Evolutionary conservation across 2,797 vertebrate genomes (phyloP), one percentile per base, ranked within the genome.

Genomic region (Fundulus diaphanus): DNA sequence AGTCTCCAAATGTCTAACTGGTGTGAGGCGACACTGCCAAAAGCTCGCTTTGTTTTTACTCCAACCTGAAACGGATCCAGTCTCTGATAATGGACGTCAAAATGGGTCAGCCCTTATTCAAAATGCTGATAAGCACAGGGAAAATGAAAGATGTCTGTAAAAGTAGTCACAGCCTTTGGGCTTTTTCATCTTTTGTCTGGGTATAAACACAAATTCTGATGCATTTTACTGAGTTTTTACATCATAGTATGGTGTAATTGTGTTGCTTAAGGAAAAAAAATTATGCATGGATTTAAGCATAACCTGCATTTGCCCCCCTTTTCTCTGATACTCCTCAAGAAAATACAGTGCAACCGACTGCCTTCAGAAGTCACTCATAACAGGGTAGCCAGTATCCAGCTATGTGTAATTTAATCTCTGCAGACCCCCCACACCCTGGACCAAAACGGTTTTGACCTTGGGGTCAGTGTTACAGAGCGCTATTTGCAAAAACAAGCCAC

Each of bases 21-120:
- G 74, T 1, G 51, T 69, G 54, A 65, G 35, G 44, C 44, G 73
- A 59, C 73, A 79, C 65, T 91, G 85, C 85, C 84, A 90, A 85
- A 81, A 85, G 67, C 78, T 82, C 71, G 68, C 48, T 72, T 76
- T 72, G 76, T 69, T 81, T 87, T 81, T 59, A 85, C 84, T 78
- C 85, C 71, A 35, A 84, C 44, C 79, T 84, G 65, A 89, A 90
- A 83, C 74, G 27, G 79, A 15, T 66, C 87, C 88, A 56, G 85
- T 88, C 48, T 33, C 82, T 90, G 27, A 3, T 72, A 81, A 83
- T 78, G 79, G 56, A 80, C 51, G 66, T 83, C 78, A 83, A 91
- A 91, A 84, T 83, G 70, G 88, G 85, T 61, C 83, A 74, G 84
- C 87, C 87, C 86, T 88, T 8, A 72, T 79, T 72, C 13, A 75